Evolutionary conservation across 2,888 invertebrate genomes (phyloP).

Genomic region (Callyntrura sp.): DNA sequence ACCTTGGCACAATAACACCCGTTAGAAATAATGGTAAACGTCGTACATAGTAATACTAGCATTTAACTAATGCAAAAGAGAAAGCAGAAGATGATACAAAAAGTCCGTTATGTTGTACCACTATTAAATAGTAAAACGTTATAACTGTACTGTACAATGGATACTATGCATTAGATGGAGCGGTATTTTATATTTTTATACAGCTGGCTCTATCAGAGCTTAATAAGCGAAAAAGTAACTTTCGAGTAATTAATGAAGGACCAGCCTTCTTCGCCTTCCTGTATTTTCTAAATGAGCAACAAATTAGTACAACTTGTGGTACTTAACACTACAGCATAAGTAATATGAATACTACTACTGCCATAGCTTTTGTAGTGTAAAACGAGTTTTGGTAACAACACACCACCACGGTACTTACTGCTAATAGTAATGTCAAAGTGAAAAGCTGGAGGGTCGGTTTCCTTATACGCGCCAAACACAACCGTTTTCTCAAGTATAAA

Average conservation of each 20-base stretch:
- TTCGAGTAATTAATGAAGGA: constrained; percentile 59
- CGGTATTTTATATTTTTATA: not conserved
- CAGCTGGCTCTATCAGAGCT: not conserved
- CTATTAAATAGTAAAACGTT: not conserved
- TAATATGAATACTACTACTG: not conserved
- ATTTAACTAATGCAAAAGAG: constrained; percentile 15
- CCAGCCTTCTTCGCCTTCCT: constrained; percentile 56
- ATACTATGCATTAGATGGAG: not conserved
- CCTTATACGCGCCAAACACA: not conserved
- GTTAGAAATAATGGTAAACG: constrained; percentile 2
- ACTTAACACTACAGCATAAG: constrained; percentile 27
- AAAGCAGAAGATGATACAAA: constrained; percentile 25
- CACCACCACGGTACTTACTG: not conserved
- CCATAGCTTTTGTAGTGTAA: not conserved
- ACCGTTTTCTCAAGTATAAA: constrained; percentile 33
- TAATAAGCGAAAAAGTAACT: constrained; percentile 24
- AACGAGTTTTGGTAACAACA: not conserved
- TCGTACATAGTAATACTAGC: not conserved
- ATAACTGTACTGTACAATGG: not conserved
- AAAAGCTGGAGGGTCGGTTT: constrained; percentile 29
- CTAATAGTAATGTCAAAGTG: constrained; percentile 31
- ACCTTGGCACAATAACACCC: constrained; percentile 58
- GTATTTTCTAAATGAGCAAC: constrained; percentile 68
- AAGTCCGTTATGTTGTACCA: not conserved
- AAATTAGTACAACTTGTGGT: constrained; percentile 72